Base-by-base conservation (phyloP, 1,140 invertebrate species). In the Phymastichus coffea region DNA sequence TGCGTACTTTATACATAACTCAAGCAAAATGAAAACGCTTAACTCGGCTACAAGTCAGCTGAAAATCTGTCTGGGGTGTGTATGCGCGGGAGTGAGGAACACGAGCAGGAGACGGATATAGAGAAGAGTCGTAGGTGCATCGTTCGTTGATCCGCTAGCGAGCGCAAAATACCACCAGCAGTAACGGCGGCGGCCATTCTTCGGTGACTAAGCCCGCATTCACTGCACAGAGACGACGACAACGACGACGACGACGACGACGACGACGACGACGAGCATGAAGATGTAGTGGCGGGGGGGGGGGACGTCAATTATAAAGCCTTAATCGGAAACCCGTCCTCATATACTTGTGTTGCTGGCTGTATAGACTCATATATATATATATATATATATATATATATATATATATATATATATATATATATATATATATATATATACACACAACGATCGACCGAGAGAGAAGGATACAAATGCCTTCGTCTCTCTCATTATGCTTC, bases 311-410 rank as follows among this genome's bases (percentile, higher is more conserved):
- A 78, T 78, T 78, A 78, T 75, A 76, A 76, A 66, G 69, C 74
- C 76, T 76, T 76, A 77, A 77, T 77, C 73, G 76, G 73, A 78
- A 78, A 78, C 75, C 70, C 74, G 75, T 78, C 74, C 71, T 76
- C n/a, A n/a, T n/a, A n/a, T 77, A 74, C 73, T 77, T 74, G 67
- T 75, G 72, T 73, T 72, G 57, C 37, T 9, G 66, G 71, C 70
- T 72, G n/a, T n/a, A n/a, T n/a, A n/a, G n/a, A n/a, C n/a, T n/a
- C n/a, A n/a, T n/a, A n/a, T n/a, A n/a, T n/a, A n/a, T n/a, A n/a
- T n/a, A n/a, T n/a, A n/a, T n/a, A n/a, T n/a, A n/a, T n/a, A n/a
- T n/a, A n/a, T n/a, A n/a, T n/a, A n/a, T n/a, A n/a, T n/a, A n/a
- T n/a, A n/a, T n/a, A n/a, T n/a, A n/a, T n/a, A n/a, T n/a, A n/a